Evolutionary conservation across 2,888 invertebrate species (phyloP), one percentile per base, ranked within the genome.

Genomic region (Thelaira solivaga): DNA sequence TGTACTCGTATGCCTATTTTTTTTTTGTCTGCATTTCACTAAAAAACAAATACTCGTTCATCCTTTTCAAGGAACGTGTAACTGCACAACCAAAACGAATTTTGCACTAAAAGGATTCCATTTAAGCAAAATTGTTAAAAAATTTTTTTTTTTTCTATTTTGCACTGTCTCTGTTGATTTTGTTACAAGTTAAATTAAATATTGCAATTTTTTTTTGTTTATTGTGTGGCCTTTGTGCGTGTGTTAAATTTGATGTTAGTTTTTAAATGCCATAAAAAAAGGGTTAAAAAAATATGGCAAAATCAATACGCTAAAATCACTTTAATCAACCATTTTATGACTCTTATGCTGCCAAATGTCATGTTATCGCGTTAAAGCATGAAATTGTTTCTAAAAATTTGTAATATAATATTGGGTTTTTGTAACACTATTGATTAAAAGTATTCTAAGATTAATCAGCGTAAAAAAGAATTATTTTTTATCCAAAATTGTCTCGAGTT

Each of bases 31-130:
- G 13, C 29, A 18, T 71, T 53, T 47, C 18, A 51, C 18, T 51
- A n/a, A 11, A 39, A 69, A 74, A 68, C 49, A 69, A 47, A 51
- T 49, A 62, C 20, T 39, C 39, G 22, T 57, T 43, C 53, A 67
- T 62, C 43, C 68, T 45, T 72, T 51, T 74, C 80, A 78, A 71
- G 76, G 78, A 82, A 82, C 84, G 80, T 83, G 85, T 85, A 83
- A 78, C 76, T 81, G 77, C 82, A 83, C 83, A 82, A 86, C 87
- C 87, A 86, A 80, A 85, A 82, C 87, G 84, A 86, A 86, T 86
- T 84, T 67, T 65, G n/a, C 65, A 72, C 78, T 82, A 82, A 83
- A 83, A 83, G 84, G 81, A 82, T 85, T 81, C 36, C 16, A 24
- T 83, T 84, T 84, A 39, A n/a, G 29, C 24, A 45, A 39, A 49